Evolutionary conservation across 2,113 vertebrate genomes (phyloP).

Genomic region (Myxocyprinus asiaticus): DNA sequence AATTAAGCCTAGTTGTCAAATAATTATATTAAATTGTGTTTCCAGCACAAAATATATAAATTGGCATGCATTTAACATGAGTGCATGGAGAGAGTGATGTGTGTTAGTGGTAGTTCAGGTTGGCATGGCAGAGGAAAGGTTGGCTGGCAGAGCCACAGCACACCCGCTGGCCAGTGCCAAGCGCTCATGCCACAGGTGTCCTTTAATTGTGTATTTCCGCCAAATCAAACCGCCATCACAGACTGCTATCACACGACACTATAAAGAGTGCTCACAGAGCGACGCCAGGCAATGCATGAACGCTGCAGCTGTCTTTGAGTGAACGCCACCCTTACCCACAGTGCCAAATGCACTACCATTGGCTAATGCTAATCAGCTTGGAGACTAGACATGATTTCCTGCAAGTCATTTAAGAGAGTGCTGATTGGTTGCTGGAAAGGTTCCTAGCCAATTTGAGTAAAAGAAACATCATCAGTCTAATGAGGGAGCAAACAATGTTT

Average conservation of each 20-base stretch:
- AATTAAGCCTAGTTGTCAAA: too few relatives aligned
- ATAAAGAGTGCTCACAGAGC: conserved; percentile 49
- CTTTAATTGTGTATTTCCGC: conserved; percentile 32
- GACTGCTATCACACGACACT: conserved; percentile 37
- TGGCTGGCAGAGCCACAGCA: conserved; percentile 7
- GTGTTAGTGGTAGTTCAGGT: neutral
- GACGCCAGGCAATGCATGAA: conserved; percentile 9
- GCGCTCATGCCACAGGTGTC: conserved; percentile 49
- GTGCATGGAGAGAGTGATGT: too few relatives aligned
- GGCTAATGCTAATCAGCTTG: conserved; percentile 22
- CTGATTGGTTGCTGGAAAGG: conserved; percentile 9
- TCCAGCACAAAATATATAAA: too few relatives aligned
- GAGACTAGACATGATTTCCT: neutral
- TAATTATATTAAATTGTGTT: too few relatives aligned
- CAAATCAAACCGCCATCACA: conserved; percentile 34
- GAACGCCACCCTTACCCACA: neutral
- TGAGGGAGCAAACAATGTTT: neutral
- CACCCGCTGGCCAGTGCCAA: conserved; percentile 15
- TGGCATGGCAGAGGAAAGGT: neutral
- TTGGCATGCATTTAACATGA: too few relatives aligned
- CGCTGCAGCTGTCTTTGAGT: conserved; percentile 44
- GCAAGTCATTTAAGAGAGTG: neutral
- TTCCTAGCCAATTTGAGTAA: neutral
- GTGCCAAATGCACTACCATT: neutral
- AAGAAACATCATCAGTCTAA: neutral